These are phyloP conservation scores for Diachasma alloeum DNA, from an alignment of 1,140 invertebrate genomes.

Conservation along the genomic window DNA sequence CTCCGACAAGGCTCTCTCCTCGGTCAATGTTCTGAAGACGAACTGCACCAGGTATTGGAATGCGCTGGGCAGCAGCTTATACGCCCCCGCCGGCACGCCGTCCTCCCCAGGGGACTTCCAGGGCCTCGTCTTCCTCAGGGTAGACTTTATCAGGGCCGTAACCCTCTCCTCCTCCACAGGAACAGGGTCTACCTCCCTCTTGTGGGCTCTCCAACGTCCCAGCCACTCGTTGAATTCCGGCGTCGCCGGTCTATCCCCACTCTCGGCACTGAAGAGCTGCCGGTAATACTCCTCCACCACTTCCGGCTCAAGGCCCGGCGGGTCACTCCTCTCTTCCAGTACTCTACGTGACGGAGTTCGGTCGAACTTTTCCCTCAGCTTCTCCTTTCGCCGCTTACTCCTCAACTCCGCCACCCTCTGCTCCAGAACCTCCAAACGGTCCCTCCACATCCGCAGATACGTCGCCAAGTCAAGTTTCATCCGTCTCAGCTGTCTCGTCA, in stretches of 20 bases:
- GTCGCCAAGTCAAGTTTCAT: too few species aligned
- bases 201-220: not conserved
- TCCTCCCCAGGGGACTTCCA: slow-evolving; percentile 31
- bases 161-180: not conserved
- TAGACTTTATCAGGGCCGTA: not conserved
- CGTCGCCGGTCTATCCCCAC: not conserved
- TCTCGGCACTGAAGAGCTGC: too few species aligned
- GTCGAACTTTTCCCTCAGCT: too few species aligned
- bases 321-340: too few species aligned
- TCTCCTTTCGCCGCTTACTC: too few species aligned
- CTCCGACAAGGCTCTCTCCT: not conserved
- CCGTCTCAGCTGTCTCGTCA: too few species aligned
- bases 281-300: too few species aligned
- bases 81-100: slow-evolving; percentile 14
- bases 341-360: too few species aligned
- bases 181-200: not conserved
- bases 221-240: not conserved
- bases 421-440: too few species aligned
- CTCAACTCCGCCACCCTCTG: too few species aligned
- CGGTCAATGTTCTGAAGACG: not conserved
- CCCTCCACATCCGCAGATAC: too few species aligned
- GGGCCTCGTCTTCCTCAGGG: not conserved
- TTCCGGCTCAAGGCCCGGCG: too few species aligned
- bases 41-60: slow-evolving; percentile 4
- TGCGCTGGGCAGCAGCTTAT: slow-evolving; percentile 23